Base-by-base conservation (phyloP, 1,140 invertebrate species). In the Sitophilus oryzae region DNA sequence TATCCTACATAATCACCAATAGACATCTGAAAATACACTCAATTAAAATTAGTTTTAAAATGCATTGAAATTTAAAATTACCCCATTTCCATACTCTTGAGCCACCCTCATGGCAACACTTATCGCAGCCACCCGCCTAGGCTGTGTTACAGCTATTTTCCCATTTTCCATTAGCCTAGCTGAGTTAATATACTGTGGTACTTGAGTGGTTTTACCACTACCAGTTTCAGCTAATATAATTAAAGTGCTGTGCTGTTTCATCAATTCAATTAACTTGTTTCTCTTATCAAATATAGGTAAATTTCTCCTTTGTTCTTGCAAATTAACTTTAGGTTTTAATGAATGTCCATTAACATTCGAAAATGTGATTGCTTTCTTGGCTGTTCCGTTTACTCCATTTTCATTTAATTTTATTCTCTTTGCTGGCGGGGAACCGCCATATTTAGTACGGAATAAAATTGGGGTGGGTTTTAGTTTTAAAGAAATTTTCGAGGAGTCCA, bases 201-300 rank as follows among this genome's bases (percentile, higher is more conserved):
- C 88, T 71, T 95, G 91, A 2, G 91, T 95, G 1, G 89, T 93
- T 74, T 94, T 96, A 1, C 89, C 91, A 71, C 87, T 85, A 3
- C 90, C 91, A 1, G 91, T 94, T 73, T 94, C 91, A 5, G 90
- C 91, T 62, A 95, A 85, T 11, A 96, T 74, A 36, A 96, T 82
- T 1, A 88, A 63, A 2, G 83, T 87, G 30, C 75, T 73, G 57
- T 80, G 63, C 40, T 72, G 73, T 11, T 72, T 67, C 35, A 83
- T 77, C 60, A 81, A 72, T 50, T 78, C 72, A 2, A 83, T 60
- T 15, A 84, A 59, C 47, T 78, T 81, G 54, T 77, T 75, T 23
- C 73, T 67, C 23, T 76, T 70, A 34, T 64, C 70, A 52, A 74
- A 77, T 22, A 79, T 73, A 2, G 78, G 77, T 41, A 80, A 60